Evolutionary conservation across 2,797 vertebrate genomes (phyloP).

Genomic region (Pangasius djambal): DNA sequence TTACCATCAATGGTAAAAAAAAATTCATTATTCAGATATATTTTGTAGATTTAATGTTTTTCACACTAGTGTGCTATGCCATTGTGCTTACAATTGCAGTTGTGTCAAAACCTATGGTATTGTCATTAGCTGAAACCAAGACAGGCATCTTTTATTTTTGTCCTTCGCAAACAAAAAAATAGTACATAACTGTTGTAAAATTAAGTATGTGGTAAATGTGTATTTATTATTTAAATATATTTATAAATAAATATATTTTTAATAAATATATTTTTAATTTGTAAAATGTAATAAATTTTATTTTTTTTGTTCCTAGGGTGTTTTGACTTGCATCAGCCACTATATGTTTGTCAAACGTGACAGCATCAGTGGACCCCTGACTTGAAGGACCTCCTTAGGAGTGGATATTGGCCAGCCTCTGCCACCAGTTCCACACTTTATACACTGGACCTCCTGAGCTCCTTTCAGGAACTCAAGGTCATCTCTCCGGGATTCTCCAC

Average conservation of each 20-base stretch:
- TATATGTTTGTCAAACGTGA: not conserved
- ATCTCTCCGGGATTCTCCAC: not conserved
- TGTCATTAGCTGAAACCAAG: not conserved
- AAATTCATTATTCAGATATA: no score
- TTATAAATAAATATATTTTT: no score
- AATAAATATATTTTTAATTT: no score
- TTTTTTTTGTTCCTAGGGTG: not conserved
- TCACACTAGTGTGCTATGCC: no score
- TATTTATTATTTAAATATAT: not conserved
- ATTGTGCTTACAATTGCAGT: no score
- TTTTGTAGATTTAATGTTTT: no score
- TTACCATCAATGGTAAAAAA: no score
- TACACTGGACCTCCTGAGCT: not conserved
- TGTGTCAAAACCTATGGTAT: not conserved
- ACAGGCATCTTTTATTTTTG: not conserved
- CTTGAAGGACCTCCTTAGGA: not conserved
- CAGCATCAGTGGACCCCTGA: not conserved
- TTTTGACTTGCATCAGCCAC: not conserved
- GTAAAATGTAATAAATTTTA: no score
- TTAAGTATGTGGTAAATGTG: not conserved
- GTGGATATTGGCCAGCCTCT: slow-evolving; percentile 1
- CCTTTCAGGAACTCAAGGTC: not conserved
- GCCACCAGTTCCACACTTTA: not conserved
- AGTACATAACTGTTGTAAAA: not conserved
- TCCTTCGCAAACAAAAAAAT: no score